Evolutionary conservation across 2,113 vertebrate species (phyloP), one percentile per base, ranked within the genome.

Genomic region (Trichechus manatus): DNA sequence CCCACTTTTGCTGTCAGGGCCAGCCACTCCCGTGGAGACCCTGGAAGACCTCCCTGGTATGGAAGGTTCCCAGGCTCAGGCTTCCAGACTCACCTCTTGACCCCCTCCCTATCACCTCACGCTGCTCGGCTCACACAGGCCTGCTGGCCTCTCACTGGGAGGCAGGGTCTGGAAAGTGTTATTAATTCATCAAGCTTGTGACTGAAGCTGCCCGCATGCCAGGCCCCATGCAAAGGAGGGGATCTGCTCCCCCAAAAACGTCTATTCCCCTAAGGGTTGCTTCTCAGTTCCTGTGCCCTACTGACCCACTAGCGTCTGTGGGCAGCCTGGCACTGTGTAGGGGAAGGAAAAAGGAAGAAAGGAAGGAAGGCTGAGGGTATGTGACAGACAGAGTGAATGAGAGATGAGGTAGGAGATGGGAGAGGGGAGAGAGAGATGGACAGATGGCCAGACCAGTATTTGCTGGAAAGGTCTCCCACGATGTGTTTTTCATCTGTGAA

Each of bases 371-470:
- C 66, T 66, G 9, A 83, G 89, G 15, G 15, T 27, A 25, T 7
- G 0, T 29, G 22, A 4, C 31, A 33, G 63, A 42, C 27, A 33
- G 1, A 9, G 31, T 31, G 33, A 72, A 15, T 10, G 8, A 74
- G 83, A 64, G 61, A 9, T 5, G 23, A 20, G 33, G 50, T 9
- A 70, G 84, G 78, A 50, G 31, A 27, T 64, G 25, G 93, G 59
- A 84, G 66, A 85, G 56, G 42, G 64, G 56, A 61, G 33, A 31
- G 77, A n/a, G 36, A 59, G 3, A 9, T 11, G 80, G 89, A 89
- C 95, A 97, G 97, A 97, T 96, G 95, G 96, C 83, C 75, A 97
- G 96, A 93, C 83, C 72, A 56, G 42, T 44, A 9, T 53, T 86
- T 75, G 27, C 75, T 96, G 84, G 53, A 95, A 94, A 77, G 56